Base-by-base conservation (phyloP, 1,140 invertebrate species). In the Tigriopus japonicus region DNA sequence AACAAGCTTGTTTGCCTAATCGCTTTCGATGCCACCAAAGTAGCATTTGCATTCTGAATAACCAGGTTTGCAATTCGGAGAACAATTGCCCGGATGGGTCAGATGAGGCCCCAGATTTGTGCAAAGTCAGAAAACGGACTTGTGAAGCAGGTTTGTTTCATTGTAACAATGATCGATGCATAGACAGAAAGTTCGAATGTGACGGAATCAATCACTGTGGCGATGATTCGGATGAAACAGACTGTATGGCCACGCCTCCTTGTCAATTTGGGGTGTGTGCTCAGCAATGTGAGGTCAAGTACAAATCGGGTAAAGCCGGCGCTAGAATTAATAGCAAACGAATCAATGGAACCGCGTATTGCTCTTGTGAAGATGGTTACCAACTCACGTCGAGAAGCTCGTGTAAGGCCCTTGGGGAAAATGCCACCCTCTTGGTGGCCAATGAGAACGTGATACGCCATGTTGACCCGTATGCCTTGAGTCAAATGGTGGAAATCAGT, bases 221-320 rank as follows among this genome's bases (percentile, higher is more conserved):
- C 1, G 73, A 82, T 68, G 73, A 73, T n/a, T 76, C 73, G 2
- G 80, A 81, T 68, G 80, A 81, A 66, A 60, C 68, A 12, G 73
- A 76, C 62, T 82, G 80, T 66, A 5, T 35, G 9, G 72, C 64
- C 49, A 67, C 64, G 53, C 67, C 66, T 17, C 65, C 71, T 14
- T 85, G 82, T 69, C 71, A 74, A 60, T 85, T 83, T 73, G 78
- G 79, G 19, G 72, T 76, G 40, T 88, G 85, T 67, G 82, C 84
- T 35, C 85, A 88, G 66, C 73, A 81, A 10, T 88, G 85, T 67
- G 71, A 81, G 24, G 77, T 78, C 53, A 81, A 82, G 66, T 83
- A 71, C 58, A 78, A 70, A 70, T 56, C 70, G 65, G 63, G 77
- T 75, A 51, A 19, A 35, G 14, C 15, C 19, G 17, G 53, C 6